These are phyloP conservation scores for Rhyzopertha dominica DNA, from an alignment of 1,140 invertebrate genomes.

Conservation along the genomic window DNA sequence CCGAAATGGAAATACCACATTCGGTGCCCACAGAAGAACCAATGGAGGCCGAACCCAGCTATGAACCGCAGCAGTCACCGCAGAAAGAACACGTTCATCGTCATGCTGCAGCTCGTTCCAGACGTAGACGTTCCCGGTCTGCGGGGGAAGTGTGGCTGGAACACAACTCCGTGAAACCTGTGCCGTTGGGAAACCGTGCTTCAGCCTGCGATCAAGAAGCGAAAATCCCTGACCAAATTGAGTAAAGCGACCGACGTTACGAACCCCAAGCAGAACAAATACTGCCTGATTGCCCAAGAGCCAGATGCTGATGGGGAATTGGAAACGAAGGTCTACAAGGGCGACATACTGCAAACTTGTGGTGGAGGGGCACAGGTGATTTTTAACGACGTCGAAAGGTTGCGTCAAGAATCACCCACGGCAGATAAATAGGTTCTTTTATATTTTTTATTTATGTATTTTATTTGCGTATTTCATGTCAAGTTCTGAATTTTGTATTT, in stretches of 20 bases:
- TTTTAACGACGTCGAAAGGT: slow-evolving; percentile 90
- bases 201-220: slow-evolving; percentile 76
- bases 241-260: slow-evolving; percentile 65
- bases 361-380: slow-evolving; percentile 92
- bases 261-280: slow-evolving; percentile 74
- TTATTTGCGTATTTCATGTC: no score
- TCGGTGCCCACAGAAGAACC: no score
- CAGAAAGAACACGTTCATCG: no score
- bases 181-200: slow-evolving; percentile 79
- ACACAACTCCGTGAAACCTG: slow-evolving; percentile 71
- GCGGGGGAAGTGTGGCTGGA: slow-evolving; percentile 83
- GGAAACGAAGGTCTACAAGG: slow-evolving; percentile 88
- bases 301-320: slow-evolving; percentile 87
- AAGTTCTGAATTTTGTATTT: no score
- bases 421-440: no score
- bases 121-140: no score
- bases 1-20: no score
- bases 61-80: no score
- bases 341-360: slow-evolving; percentile 85
- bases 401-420: slow-evolving; percentile 79
- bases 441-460: no score
- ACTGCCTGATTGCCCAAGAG: slow-evolving; percentile 87
- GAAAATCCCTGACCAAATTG: slow-evolving; percentile 79
- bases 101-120: no score
- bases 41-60: no score